A percentile compares a stretch with the other conserved stretches of the same genome.
Conservation (phyloP, 2,113 vertebrate species). For the Cacatua alba region DNA sequence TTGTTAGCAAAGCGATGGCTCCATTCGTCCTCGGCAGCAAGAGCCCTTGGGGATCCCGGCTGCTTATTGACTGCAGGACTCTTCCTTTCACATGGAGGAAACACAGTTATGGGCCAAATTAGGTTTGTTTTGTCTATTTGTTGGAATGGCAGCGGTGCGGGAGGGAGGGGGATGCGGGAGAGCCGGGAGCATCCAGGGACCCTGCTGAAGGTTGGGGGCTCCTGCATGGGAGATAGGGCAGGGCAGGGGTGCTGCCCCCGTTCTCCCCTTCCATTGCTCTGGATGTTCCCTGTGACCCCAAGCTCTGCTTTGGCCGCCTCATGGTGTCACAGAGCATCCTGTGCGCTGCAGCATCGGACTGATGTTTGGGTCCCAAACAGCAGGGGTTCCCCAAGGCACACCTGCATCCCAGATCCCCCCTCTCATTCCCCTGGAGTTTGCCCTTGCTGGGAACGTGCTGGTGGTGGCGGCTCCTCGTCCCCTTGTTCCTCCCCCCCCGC, state of each 20-base stretch:
- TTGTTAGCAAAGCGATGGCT: constrained; percentile 25
- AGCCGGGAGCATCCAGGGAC: background rate
- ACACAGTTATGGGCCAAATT: background rate
- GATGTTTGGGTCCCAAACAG: background rate
- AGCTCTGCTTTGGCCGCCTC: background rate
- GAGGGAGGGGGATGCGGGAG: background rate
- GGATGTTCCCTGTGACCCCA: rapidly evolving
- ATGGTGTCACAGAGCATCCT: background rate
- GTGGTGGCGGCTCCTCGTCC: background rate
- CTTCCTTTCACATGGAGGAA: background rate
- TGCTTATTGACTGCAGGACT: background rate
- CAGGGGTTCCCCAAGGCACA: background rate
- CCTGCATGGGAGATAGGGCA: rapidly evolving
- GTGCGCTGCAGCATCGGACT: background rate
- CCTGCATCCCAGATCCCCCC: background rate
- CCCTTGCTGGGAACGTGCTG: background rate
- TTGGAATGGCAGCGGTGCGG: rapidly evolving
- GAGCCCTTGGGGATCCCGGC: background rate
- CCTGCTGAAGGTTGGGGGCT: background rate
- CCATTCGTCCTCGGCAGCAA: background rate
- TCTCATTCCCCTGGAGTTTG: background rate
- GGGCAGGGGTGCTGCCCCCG: background rate
- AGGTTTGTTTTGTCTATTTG: background rate
- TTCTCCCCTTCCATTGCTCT: background rate
- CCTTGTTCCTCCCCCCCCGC: background rate